Conservation (phyloP, 2,113 vertebrate genomes). For the Copsychus sechellarum region DNA sequence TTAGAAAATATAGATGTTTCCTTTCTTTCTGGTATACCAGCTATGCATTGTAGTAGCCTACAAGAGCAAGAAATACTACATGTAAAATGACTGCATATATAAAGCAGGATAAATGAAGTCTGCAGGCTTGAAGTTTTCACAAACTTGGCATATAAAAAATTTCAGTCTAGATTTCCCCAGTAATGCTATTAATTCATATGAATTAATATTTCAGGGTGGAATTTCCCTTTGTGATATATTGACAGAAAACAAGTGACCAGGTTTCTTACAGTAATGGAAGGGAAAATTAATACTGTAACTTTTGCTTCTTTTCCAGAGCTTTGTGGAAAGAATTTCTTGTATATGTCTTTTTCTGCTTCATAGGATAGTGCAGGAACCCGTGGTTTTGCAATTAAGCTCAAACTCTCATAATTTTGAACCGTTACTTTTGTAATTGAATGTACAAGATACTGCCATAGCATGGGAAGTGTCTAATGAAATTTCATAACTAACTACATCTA, state of each 20-base stretch:
- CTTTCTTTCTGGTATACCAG: neutral
- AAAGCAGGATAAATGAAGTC: neutral
- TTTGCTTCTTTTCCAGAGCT: neutral
- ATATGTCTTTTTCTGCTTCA: neutral
- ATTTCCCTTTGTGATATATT: neutral
- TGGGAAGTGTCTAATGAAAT: neutral
- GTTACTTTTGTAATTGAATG: neutral
- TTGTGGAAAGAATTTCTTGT: neutral
- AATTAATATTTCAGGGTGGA: neutral
- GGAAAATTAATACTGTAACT: neutral
- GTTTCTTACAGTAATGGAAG: neutral
- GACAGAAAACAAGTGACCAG: neutral
- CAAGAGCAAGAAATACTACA: neutral
- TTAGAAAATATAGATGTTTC: neutral
- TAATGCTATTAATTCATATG: neutral
- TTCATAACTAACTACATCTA: neutral
- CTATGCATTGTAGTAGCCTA: neutral
- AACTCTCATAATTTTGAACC: neutral
- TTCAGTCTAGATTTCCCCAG: neutral
- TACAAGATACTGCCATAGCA: neutral
- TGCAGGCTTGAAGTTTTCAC: neutral
- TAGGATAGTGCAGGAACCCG: neutral
- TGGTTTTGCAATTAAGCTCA: neutral
- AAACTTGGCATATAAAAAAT: neutral
- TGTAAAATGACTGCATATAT: neutral